A percentile compares a stretch with the other conserved stretches of the same genome.
Evolutionary conservation across 1,140 invertebrate species (phyloP).

Genomic region (Lepidostoma basale): DNA sequence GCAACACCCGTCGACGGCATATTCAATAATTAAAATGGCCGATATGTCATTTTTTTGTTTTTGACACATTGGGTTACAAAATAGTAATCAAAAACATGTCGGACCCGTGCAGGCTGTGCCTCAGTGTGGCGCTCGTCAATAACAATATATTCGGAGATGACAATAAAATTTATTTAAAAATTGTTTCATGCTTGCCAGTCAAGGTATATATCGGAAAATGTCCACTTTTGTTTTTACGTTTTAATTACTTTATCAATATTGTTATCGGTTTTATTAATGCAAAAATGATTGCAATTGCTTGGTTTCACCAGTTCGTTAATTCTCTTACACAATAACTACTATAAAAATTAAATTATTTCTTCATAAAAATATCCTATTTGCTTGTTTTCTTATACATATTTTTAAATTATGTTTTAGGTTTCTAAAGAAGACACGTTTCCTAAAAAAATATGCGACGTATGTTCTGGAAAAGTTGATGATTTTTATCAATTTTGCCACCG

Average conservation of each 20-base stretch:
- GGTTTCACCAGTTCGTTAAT: too few species aligned
- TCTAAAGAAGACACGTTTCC: constrained; percentile 65
- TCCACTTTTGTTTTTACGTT: not conserved
- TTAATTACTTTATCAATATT: too few species aligned
- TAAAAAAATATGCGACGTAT: constrained; percentile 67
- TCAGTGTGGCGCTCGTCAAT: constrained; percentile 54
- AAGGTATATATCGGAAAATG: constrained; percentile 50
- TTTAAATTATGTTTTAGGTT: constrained; percentile 53
- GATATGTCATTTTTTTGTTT: constrained; percentile 32
- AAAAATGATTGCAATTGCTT: too few species aligned
- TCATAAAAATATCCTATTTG: too few species aligned
- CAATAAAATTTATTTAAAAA: constrained; percentile 57
- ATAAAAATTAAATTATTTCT: too few species aligned
- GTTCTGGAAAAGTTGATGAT: constrained; percentile 68
- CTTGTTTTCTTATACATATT: too few species aligned
- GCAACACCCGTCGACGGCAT: not conserved
- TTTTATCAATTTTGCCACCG: constrained; percentile 70
- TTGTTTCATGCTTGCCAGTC: constrained; percentile 57
- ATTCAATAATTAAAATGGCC: constrained; percentile 30
- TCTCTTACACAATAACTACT: too few species aligned
- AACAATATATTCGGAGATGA: constrained; percentile 58
- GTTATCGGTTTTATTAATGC: too few species aligned
- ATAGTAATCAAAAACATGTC: constrained; percentile 47
- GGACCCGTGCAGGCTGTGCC: constrained; percentile 56
- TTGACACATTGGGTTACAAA: constrained; percentile 5